Percentiles rank a stretch among this genome's conserved stretches.
phyloP scores from a whole-genome alignment of 2,888 invertebrate genomes.

The Leptarthrus brevirostris region DNA sequence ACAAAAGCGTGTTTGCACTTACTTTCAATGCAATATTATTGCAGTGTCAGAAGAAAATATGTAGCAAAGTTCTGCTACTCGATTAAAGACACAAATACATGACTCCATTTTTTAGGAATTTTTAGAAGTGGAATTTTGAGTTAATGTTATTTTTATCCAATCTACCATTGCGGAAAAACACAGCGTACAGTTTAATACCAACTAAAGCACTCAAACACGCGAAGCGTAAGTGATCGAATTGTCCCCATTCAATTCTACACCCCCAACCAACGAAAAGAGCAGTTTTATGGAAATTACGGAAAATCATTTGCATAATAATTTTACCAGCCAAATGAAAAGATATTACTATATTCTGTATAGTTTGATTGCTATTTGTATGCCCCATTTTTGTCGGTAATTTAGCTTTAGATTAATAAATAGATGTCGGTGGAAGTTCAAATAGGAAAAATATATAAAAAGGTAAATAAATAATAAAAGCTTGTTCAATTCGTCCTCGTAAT shows the following conservation, averaged over 20 bases:
- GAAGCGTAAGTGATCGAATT: slow-evolving; percentile 28
- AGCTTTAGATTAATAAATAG: slow-evolving; percentile 30
- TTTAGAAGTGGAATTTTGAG: too few relatives aligned
- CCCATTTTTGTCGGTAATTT: slow-evolving; percentile 19
- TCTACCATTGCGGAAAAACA: too few relatives aligned
- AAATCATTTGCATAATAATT: slow-evolving; percentile 39
- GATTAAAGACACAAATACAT: too few relatives aligned
- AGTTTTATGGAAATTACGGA: slow-evolving; percentile 28
- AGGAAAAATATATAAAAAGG: neutral
- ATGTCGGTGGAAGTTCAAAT: neutral
- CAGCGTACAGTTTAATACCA: slow-evolving; percentile 4
- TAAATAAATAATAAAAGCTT: too few relatives aligned
- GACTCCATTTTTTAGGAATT: too few relatives aligned
- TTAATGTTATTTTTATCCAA: too few relatives aligned
- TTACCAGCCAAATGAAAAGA: slow-evolving; percentile 14
- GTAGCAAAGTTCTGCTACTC: too few relatives aligned
- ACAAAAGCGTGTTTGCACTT: too few relatives aligned
- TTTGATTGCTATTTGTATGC: slow-evolving; percentile 33
- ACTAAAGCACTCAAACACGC: slow-evolving; percentile 16
- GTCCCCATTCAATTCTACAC: slow-evolving; percentile 10
- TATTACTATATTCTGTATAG: slow-evolving; percentile 19
- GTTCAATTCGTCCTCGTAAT: too few relatives aligned
- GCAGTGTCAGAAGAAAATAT: too few relatives aligned
- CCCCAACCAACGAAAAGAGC: neutral
- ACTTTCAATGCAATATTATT: too few relatives aligned